phyloP scores from a whole-genome alignment of 2,797 vertebrate species.

The Etheostoma perlongum region DNA sequence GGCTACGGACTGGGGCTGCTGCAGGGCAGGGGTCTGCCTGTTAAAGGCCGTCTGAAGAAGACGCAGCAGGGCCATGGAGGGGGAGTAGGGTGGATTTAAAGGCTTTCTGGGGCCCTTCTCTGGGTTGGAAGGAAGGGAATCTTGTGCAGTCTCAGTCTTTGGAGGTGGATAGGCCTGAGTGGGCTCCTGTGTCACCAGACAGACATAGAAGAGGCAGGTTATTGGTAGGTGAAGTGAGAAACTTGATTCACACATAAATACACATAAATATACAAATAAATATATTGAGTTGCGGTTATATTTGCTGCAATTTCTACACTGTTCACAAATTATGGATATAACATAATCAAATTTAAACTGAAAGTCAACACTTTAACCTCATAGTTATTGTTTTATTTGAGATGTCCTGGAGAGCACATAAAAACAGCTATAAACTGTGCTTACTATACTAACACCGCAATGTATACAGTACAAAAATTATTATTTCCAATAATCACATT shows the following conservation, averaged over 20 bases:
- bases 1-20: constrained; percentile 38
- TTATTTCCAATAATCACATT: background rate
- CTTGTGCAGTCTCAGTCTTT: constrained; percentile 53
- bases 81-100: constrained; percentile 64
- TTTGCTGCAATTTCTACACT: background rate
- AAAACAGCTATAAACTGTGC: background rate
- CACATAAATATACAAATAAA: no score
- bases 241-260: constrained; percentile 10
- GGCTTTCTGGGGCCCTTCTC: constrained; percentile 63
- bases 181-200: constrained; percentile 65
- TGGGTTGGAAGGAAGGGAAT: constrained; percentile 47
- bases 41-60: constrained; percentile 92
- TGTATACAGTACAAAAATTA: background rate
- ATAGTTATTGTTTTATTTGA: background rate
- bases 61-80: constrained; percentile 86
- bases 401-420: background rate
- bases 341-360: background rate
- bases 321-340: background rate
- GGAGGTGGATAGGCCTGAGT: constrained; percentile 61
- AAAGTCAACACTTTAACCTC: background rate
- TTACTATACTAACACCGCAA: background rate
- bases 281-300: background rate
- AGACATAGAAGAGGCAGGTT: constrained; percentile 28
- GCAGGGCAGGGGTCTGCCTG: constrained; percentile 77
- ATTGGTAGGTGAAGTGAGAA: background rate